A percentile compares a stretch with the other conserved stretches of the same genome.
Evolutionary conservation across 2,113 vertebrate genomes (phyloP).

Genomic region (Octodon degus): DNA sequence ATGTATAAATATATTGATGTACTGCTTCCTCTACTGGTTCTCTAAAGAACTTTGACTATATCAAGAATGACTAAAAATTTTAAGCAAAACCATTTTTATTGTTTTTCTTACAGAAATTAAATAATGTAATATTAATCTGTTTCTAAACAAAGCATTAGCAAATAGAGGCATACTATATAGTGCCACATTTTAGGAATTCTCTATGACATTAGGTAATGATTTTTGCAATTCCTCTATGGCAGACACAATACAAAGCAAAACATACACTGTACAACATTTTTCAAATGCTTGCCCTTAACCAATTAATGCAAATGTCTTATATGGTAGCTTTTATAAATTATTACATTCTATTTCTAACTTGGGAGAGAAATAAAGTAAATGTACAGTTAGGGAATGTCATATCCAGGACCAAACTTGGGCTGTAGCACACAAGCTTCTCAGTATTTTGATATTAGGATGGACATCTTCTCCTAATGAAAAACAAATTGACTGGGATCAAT

Average conservation of each 20-base stretch:
- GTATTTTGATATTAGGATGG: neutral
- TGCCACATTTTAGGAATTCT: neutral
- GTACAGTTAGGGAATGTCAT: neutral
- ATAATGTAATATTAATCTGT: slow-evolving; percentile 9
- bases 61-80: neutral
- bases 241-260: neutral
- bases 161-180: neutral
- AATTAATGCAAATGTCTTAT: neutral
- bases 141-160: neutral
- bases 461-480: neutral
- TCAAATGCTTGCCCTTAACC: neutral
- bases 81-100: neutral
- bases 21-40: neutral
- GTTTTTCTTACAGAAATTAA: neutral
- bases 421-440: neutral
- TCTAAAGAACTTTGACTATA: neutral
- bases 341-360: slow-evolving; percentile 36
- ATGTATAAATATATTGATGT: neutral
- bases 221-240: neutral
- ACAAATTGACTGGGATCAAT: neutral
- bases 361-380: neutral
- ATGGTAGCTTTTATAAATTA: neutral
- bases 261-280: neutral
- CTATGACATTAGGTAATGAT: neutral
- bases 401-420: neutral